These are phyloP conservation scores for Branchellion lobata DNA, from an alignment of 2,888 invertebrate genomes.

Conservation along the genomic window DNA sequence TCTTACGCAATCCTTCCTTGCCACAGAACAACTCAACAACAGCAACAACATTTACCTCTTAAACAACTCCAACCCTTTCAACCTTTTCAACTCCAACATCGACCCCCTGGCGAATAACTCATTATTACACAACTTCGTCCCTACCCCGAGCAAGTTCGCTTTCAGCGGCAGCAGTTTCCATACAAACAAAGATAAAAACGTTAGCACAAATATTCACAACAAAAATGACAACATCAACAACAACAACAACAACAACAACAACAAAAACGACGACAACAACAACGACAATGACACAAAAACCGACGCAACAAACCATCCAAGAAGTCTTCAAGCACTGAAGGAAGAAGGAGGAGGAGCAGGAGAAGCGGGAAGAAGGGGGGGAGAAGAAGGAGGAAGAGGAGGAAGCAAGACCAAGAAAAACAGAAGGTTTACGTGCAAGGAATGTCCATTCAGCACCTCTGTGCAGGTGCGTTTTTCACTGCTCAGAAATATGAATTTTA, in stretches of 20 bases:
- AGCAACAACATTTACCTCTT: too few species aligned
- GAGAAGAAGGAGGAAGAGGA: conserved; percentile 1
- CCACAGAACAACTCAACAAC: too few species aligned
- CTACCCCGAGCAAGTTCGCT: conserved; percentile 1
- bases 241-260: not conserved
- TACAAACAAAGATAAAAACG: not conserved
- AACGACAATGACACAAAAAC: not conserved
- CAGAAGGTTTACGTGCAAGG: conserved; percentile 43
- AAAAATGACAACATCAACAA: not conserved
- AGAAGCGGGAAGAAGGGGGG: not conserved
- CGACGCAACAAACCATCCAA: conserved; percentile 23
- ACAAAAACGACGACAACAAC: not conserved
- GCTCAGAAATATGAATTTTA: too few species aligned
- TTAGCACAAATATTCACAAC: not conserved
- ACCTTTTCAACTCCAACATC: not conserved
- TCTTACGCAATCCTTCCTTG: too few species aligned
- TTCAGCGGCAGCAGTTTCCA: too few species aligned
- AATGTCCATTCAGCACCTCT: conserved; percentile 40
- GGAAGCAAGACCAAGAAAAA: not conserved
- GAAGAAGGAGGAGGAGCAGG: too few species aligned
- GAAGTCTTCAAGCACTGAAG: not conserved
- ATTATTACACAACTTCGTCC: too few species aligned
- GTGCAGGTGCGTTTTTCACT: conserved; percentile 34
- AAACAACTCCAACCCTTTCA: too few species aligned
- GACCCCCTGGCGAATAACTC: too few species aligned